phyloP scores from a whole-genome alignment of 2,888 invertebrate species.

The Heliconius erato region DNA sequence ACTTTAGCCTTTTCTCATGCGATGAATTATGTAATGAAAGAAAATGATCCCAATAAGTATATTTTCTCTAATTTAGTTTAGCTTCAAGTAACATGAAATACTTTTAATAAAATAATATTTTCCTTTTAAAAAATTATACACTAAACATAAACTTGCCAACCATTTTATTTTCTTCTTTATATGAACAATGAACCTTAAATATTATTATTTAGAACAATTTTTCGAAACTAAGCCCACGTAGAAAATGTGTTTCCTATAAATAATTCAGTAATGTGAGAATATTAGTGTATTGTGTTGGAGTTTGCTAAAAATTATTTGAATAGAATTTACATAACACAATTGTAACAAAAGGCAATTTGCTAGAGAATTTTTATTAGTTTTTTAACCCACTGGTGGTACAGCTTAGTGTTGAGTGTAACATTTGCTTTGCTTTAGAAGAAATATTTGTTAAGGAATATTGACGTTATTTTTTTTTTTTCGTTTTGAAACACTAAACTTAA shows the following conservation, averaged over 20 bases:
- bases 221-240: neutral
- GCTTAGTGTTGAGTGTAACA: neutral
- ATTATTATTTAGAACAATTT: neutral
- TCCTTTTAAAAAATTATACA: neutral
- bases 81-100: neutral
- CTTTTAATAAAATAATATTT: neutral
- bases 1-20: constrained; percentile 19
- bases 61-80: neutral
- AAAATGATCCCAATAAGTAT: neutral
- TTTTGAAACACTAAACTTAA: neutral
- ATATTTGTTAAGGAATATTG: neutral
- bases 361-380: constrained; percentile 27
- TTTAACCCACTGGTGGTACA: neutral
- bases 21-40: constrained; percentile 20
- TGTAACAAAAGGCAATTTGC: constrained; percentile 24
- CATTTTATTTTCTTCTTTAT: neutral
- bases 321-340: neutral
- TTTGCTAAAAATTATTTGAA: neutral
- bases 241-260: neutral
- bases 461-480: neutral
- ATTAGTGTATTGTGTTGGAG: neutral
- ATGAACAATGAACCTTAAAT: neutral
- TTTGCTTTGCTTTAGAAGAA: neutral
- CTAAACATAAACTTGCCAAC: neutral
- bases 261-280: neutral